Base-by-base conservation (phyloP, 2,797 vertebrate genomes). In the Rallus crepitans region DNA sequence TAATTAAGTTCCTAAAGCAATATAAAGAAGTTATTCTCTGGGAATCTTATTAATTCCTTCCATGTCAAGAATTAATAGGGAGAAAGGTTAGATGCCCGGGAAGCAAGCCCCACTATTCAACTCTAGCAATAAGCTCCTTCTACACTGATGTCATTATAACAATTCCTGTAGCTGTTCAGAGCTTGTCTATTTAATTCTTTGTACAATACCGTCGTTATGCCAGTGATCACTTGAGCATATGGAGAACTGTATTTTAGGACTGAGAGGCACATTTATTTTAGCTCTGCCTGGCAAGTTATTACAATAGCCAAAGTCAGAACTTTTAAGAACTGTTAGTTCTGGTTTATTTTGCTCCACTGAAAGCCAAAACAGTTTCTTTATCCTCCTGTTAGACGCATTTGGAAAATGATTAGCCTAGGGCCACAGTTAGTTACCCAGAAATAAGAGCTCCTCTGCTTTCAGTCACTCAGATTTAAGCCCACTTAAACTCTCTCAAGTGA, bases 11-110 rank as follows among this genome's bases (percentile, higher is more conserved):
- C 84, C 87, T 93, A 70, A 93, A 95, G 80, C 35, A 77, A 47
- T 61, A 92, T 91, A 91, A 87, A 95, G 83, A 79, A 80, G 35
- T 73, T 78, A 60, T 95, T 96, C 63, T 94, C 59, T 66, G 59
- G 33, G 63, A 91, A 90, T 94, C 86, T 79, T 92, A 89, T 93
- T 90, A 79, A 90, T 90, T 83, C 80, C 70, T 84, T 91, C 93
- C 70, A 79, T 93, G 88, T 78, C 96, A 96, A 94, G 84, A 93
- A 86, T 87, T 93, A 87, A 78, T 9, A 81, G 66, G 81, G 82
- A 91, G 85, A 91, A 96, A 94, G 91, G 91, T 91, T 94, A 90
- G 90, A 37, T 73, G 77, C 56, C 73, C 85, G 91, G 94, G 93
- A 95, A 96, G 90, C 73, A 79, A 93, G 91, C 31, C 52, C 57